Percentiles rank a stretch among this genome's conserved stretches.
Evolutionary conservation across 2,113 vertebrate genomes (phyloP).

Genomic region (Pseudorectes ferrugineus): DNA sequence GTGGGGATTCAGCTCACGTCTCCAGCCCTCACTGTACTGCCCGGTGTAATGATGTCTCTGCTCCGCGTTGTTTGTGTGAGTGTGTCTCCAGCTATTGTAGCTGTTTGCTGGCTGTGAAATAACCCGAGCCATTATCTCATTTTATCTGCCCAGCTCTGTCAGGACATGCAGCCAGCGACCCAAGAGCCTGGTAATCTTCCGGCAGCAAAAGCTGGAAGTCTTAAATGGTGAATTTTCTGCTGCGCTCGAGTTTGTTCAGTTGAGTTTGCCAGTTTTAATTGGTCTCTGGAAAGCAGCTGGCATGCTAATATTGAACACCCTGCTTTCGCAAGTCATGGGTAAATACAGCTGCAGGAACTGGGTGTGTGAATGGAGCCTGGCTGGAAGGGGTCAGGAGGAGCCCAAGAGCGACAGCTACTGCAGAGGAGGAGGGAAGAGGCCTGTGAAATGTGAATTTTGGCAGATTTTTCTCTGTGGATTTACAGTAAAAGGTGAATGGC

Average conservation of each 20-base stretch:
- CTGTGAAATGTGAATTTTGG: background rate
- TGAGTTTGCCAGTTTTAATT: conserved; percentile 49
- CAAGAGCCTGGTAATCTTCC: conserved; percentile 49
- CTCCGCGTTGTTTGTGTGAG: background rate
- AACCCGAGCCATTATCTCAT: conserved; percentile 54
- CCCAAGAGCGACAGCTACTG: background rate
- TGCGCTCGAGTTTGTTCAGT: conserved; percentile 45
- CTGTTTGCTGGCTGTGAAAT: conserved; percentile 56
- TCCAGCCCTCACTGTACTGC: background rate
- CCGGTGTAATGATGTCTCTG: background rate
- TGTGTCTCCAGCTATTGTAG: conserved; percentile 25
- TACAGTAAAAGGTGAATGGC: background rate
- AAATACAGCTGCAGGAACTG: conserved; percentile 64
- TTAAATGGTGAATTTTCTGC: conserved; percentile 54
- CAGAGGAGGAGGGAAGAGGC: background rate
- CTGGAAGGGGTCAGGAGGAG: background rate
- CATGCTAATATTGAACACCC: conserved; percentile 30
- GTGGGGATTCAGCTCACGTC: background rate
- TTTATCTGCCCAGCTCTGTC: conserved; percentile 44
- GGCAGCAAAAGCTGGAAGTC: conserved; percentile 16
- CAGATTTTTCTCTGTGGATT: background rate
- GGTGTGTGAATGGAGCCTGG: background rate
- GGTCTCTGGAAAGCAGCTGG: conserved; percentile 61
- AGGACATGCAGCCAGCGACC: conserved; percentile 41
- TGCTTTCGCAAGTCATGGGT: conserved; percentile 45